phyloP scores from a whole-genome alignment of 1,140 invertebrate genomes.

The Drosophila setifemur region DNA sequence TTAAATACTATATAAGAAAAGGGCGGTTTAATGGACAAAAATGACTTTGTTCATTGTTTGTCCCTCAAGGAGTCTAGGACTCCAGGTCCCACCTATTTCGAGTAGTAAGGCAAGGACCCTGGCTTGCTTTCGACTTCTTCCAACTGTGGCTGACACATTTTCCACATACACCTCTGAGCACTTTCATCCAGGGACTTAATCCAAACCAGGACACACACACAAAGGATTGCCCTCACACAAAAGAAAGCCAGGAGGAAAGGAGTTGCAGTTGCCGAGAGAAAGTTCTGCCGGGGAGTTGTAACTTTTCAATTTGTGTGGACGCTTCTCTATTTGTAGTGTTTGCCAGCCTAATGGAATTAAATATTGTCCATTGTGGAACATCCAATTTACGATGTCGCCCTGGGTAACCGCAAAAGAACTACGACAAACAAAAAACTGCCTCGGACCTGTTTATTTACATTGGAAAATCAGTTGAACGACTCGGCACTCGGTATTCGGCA shows the following conservation, averaged over 20 bases:
- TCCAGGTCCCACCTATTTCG: no score
- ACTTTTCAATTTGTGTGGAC: conserved; percentile 26
- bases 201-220: conserved; percentile 17
- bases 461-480: conserved; percentile 32
- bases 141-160: conserved; percentile 52
- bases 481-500: neutral
- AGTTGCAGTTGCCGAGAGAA: conserved; percentile 6
- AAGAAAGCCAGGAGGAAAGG: conserved; percentile 10
- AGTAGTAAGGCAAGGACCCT: no score
- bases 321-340: conserved; percentile 46
- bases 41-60: no score
- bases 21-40: no score
- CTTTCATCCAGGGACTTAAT: conserved; percentile 18
- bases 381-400: conserved; percentile 50
- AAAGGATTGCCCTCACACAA: conserved; percentile 31
- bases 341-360: conserved; percentile 62
- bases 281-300: conserved; percentile 17
- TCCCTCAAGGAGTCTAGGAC: no score
- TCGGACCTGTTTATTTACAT: conserved; percentile 45
- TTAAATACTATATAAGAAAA: no score
- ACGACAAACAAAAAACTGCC: conserved; percentile 29
- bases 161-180: conserved; percentile 18
- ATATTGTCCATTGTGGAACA: conserved; percentile 52
- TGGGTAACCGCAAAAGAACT: conserved; percentile 26
- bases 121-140: conserved; percentile 1